Evolutionary conservation across 2,888 invertebrate species (phyloP).

Genomic region (Blastobasis adustella): DNA sequence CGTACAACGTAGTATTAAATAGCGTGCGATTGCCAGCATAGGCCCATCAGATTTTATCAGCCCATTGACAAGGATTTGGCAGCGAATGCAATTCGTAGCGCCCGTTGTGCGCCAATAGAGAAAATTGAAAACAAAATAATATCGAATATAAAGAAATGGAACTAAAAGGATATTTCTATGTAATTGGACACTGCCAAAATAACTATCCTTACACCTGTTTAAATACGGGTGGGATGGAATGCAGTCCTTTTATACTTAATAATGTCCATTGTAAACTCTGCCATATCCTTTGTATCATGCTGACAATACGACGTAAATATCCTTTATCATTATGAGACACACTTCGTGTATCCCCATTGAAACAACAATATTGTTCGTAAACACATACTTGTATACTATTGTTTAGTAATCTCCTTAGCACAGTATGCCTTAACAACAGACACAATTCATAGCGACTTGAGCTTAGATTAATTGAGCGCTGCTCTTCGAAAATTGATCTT

Average conservation of each 20-base stretch:
- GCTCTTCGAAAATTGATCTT: constrained; percentile 20
- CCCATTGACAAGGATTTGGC: constrained; percentile 61
- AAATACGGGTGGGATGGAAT: constrained; percentile 1
- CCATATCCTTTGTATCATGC: too few species aligned
- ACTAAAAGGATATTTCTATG: too few species aligned
- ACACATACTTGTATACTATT: not conserved
- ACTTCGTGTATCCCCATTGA: not conserved
- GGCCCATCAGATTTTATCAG: constrained; percentile 63
- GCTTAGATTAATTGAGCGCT: constrained; percentile 30
- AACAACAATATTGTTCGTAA: not conserved
- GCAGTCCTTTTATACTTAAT: too few species aligned
- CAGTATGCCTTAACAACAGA: constrained; percentile 29
- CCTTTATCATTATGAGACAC: too few species aligned
- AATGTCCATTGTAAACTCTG: too few species aligned
- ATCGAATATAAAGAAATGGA: too few species aligned
- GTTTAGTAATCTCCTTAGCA: constrained; percentile 8
- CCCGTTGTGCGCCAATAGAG: too few species aligned
- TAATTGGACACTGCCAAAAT: too few species aligned
- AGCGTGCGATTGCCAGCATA: constrained; percentile 21
- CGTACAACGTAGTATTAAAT: too few species aligned
- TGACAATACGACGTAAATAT: too few species aligned
- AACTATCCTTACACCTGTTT: constrained; percentile 1
- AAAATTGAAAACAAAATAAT: too few species aligned
- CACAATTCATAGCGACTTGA: constrained; percentile 33
- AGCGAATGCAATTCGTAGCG: constrained; percentile 6